Evolutionary conservation across 2,113 vertebrate genomes (phyloP), one percentile per base, ranked within the genome.

Genomic region (Silurus asotus): DNA sequence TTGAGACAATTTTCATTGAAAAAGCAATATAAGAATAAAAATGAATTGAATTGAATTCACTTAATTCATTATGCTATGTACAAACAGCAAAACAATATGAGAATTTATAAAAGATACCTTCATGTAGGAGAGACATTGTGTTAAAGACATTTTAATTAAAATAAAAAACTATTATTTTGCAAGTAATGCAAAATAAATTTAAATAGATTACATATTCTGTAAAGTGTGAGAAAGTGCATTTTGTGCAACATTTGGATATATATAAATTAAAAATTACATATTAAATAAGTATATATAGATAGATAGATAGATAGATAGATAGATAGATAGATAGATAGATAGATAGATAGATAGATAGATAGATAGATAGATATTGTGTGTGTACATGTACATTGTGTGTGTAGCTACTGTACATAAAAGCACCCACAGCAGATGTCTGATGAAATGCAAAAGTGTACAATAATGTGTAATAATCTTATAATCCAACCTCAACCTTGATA

Each of bases 391-490:
- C 28, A 37, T 37, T 37, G 28, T 37, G 28, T 37, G 28, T 37
- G 28, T 37, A 37, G 37, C 37, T 37, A 37, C 37, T 37, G 37
- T 37, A 55, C 25, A 5, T 58, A 55, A 62, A 45, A 84, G 15
- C 55, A 13, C n/a, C 37, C 20, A 56, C 23, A 75, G 23, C 14
- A 55, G 23, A 19, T 59, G 58, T 59, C 69, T 28, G 37, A 28
- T 65, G 25, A 82, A 72, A 82, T 28, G 9, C 48, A 67, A 78
- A 67, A 15, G 55, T 59, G 51, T 61, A 61, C 23, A 45, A 82
- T 65, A 53, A 64, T 51, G 6, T 10, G 19, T 56, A 67, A 48
- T 94, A 94, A 95, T 90, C 94, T 74, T 53, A 65, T 94, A 93
- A 95, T 88, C 87, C 90, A 91, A 88, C 90, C 88, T 87, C 89